Evolutionary conservation across 2,113 vertebrate genomes (phyloP).

Genomic region (Passer domesticus): DNA sequence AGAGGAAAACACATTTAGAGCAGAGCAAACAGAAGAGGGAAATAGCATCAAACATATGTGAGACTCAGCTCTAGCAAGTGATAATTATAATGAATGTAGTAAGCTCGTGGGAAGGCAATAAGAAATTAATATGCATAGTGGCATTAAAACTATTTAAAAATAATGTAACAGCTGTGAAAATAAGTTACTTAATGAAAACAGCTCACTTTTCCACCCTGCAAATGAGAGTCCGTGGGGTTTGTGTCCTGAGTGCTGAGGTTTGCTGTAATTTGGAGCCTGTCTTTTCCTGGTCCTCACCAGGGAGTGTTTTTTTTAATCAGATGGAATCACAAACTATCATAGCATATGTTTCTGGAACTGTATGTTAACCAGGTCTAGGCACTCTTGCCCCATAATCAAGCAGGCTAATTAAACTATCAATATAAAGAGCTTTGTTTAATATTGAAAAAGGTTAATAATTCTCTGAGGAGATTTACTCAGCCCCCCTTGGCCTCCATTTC

Average conservation of each 20-base stretch:
- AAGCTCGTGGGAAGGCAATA: constrained; percentile 60
- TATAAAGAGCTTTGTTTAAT: neutral
- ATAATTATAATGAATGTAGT: constrained; percentile 55
- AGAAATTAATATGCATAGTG: constrained; percentile 64
- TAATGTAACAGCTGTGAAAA: constrained; percentile 72
- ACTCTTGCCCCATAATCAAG: neutral
- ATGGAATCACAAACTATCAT: neutral
- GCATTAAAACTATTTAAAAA: constrained; percentile 72
- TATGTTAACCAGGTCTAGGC: neutral
- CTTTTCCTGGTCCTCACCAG: neutral
- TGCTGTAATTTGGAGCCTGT: neutral
- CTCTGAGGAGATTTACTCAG: neutral
- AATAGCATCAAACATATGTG: constrained; percentile 8
- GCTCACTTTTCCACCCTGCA: constrained; percentile 52
- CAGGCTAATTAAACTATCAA: neutral
- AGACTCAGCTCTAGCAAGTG: neutral
- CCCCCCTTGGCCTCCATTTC: neutral
- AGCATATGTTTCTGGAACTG: neutral
- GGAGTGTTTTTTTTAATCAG: neutral
- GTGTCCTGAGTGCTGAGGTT: neutral
- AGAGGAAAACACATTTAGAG: neutral
- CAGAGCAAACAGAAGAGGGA: neutral
- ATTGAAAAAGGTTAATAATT: neutral
- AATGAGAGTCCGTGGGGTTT: neutral
- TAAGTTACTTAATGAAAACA: constrained; percentile 65